Conservation (phyloP, 2,888 invertebrate genomes). For the Plemyria rubiginata region DNA sequence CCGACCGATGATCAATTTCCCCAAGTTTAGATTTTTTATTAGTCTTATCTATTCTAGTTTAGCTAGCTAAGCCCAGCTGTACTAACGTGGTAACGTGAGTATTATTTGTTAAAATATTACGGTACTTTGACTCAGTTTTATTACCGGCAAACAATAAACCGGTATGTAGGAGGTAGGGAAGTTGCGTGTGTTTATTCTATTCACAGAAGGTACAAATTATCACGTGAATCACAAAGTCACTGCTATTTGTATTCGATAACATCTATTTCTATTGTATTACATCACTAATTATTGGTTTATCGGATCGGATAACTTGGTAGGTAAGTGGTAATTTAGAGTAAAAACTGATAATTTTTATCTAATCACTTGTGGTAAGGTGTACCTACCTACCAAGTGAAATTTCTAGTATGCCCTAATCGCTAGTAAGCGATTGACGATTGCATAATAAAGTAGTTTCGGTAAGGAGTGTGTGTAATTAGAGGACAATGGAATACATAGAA, state of each 20-base stretch:
- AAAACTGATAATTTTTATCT: conserved; percentile 23
- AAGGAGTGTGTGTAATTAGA: background rate
- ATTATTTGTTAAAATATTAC: too few relatives aligned
- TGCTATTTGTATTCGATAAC: conserved; percentile 17
- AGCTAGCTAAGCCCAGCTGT: too few relatives aligned
- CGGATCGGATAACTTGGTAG: conserved; percentile 14
- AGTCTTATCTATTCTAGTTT: too few relatives aligned
- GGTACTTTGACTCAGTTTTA: too few relatives aligned
- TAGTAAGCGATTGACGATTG: conserved; percentile 7
- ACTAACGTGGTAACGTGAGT: too few relatives aligned
- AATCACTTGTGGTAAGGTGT: conserved; percentile 9
- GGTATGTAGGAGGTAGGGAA: background rate
- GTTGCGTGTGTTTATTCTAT: background rate
- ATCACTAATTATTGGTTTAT: conserved; percentile 22
- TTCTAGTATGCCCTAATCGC: conserved; percentile 11
- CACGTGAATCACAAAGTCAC: conserved; percentile 13
- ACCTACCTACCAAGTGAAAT: conserved; percentile 5
- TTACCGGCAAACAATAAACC: background rate
- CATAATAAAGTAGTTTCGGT: conserved; percentile 2
- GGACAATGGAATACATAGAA: conserved; percentile 27
- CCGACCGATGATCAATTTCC: too few relatives aligned
- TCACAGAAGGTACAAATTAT: background rate
- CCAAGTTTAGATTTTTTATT: too few relatives aligned
- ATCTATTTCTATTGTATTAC: conserved; percentile 13
- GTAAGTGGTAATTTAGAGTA: conserved; percentile 8